Base-by-base conservation (phyloP, 92 coral and sea anemone genomes). In the Porites evermanni region DNA sequence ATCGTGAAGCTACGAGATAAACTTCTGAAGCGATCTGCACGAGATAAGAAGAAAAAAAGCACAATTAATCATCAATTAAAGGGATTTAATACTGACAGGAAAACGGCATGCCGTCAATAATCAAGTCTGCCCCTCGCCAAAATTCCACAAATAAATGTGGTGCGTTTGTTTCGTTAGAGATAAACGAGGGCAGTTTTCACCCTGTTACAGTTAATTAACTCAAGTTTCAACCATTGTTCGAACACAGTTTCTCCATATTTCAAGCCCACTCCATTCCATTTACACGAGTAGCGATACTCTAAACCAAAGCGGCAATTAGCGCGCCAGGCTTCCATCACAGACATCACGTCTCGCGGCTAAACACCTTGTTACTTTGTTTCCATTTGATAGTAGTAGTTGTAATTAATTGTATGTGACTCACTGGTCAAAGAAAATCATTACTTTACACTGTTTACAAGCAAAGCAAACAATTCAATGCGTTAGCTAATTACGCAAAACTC, bases 11-110 rank as follows among this genome's bases (percentile, higher is more conserved):
- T 24, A 8, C 23, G 88, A 85, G 88, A 85, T 85, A 88, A 85
- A 83, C 83, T 74, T 44, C 74, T 67, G 83, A 69, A 53, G 78
- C 88, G 79, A 86, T 87, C 89, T 89, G 95, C 58, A 1, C 85
- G 86, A 89, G 89, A 74, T 74, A 85, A 74, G 89, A 76, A 65
- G 86, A 14, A 85, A 92, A 38, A 86, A 82, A 75, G 67, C 85
- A 87, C 94, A 83, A 94, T 93, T 94, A 94, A 94, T 93, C 93
- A 92, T 86, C 92, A 90, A 92, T 94, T 94, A 94, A 86, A 88
- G 85, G 70, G 87, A 83, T 74, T 74, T 83, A 19, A 53, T 73
- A 83, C 14, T 83, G 87, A 83, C 87, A 83, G 79, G 74, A 65
- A 74, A 61, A 59, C 80, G 86, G 66, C 78, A 70, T 72, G 79